Base-by-base conservation (phyloP, 2,888 invertebrate genomes). In the Nemoura dubitans region DNA sequence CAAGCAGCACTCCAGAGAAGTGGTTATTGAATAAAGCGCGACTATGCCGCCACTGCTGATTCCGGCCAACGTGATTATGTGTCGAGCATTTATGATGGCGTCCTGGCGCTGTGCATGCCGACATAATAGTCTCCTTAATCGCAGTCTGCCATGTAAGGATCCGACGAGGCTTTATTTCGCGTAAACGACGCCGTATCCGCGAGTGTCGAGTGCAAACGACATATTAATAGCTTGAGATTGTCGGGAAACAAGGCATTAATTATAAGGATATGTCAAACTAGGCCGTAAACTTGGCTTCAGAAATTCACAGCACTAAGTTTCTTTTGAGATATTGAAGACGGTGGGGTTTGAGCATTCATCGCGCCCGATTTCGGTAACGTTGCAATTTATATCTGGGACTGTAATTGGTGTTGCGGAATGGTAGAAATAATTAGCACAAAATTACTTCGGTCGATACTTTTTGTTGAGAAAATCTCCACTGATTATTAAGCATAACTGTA, bases 161-260 rank as follows among this genome's bases (percentile, higher is more conserved):
- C 14, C 59, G 10, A 16, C 36, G 59, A 59, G 59, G 59, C 59
- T 59, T 59, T 59, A 59, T 59, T 10, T 21, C 59, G 16, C 59
- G 59, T 59, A 59, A 59, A 59, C 59, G 59, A 59, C 21, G 59
- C 59, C 59, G 59, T 59, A 59, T 59, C 59, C 36, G 36, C 36
- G 21, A 10, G 59, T 59, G 59, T 59, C 59, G 59, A 59, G 59
- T 59, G 59, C 59, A 59, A 59, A 59, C 21, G 59, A 59, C 59
- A 59, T 59, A 59, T 59, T 59, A 59, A 59, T 59, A 59, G 59
- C 21, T 59, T 59, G 59, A 59, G 59, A 7, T 59, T 59, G 59
- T 59, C 59, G 59, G 59, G 59, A 21, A 59, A 59, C 59, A 59
- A 59, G 59, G 59, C 59, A 59, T 59, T 59, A 59, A 59, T 59